Conservation (phyloP, 2,113 vertebrate species). For the Patagioenas fasciata region DNA sequence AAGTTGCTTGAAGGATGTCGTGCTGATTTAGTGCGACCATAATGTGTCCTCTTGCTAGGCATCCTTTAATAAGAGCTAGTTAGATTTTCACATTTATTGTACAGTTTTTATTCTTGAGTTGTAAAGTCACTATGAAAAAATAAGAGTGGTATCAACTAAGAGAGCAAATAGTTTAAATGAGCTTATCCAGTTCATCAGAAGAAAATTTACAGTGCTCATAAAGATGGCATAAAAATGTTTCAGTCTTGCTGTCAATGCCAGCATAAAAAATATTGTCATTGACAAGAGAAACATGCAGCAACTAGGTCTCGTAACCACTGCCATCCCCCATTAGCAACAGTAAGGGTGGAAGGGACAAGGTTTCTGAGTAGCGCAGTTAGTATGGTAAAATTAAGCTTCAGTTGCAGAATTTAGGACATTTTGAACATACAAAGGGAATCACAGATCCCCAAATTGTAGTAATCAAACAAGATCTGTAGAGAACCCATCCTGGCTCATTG, state of each 20-base stretch:
- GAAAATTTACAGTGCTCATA: background rate
- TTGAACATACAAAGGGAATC: background rate
- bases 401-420: background rate
- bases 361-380: background rate
- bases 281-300: background rate
- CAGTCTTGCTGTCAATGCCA: background rate
- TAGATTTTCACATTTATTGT: background rate
- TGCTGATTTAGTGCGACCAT: conserved; percentile 36
- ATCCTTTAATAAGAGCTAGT: conserved; percentile 20
- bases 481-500: background rate
- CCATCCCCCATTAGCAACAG: background rate
- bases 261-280: background rate
- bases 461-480: background rate
- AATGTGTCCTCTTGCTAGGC: background rate
- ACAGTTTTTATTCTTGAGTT: background rate
- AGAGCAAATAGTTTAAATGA: background rate
- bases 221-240: background rate
- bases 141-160: background rate
- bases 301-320: background rate
- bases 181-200: background rate
- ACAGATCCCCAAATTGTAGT: background rate
- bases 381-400: background rate
- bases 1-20: conserved; percentile 11
- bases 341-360: background rate
- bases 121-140: conserved; percentile 37